A percentile compares a stretch with the other conserved stretches of the same genome.
Conservation (phyloP, 2,113 vertebrate genomes). For the Plestiodon gilberti region DNA sequence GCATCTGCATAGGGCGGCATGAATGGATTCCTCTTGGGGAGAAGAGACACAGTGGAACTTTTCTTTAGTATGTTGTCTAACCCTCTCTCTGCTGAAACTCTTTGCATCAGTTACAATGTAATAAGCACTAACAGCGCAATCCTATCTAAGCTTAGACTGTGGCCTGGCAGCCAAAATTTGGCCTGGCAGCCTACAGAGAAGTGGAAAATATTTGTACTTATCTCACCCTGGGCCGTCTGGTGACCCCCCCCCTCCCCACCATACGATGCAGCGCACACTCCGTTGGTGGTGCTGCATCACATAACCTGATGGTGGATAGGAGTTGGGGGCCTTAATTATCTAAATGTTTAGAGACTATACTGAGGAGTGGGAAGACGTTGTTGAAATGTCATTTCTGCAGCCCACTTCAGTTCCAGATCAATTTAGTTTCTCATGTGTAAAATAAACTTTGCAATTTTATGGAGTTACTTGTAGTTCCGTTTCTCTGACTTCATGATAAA, state of each 20-base stretch:
- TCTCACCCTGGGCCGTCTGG: too few species aligned
- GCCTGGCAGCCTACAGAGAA: too few species aligned
- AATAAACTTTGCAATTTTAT: neutral
- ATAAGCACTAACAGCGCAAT: too few species aligned
- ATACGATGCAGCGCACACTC: too few species aligned
- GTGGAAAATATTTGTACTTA: too few species aligned
- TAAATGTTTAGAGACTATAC: neutral
- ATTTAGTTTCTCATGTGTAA: neutral
- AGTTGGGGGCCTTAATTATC: neutral
- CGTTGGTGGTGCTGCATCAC: too few species aligned
- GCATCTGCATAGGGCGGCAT: neutral
- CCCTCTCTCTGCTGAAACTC: neutral
- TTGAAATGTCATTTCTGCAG: neutral
- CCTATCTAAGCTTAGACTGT: too few species aligned
- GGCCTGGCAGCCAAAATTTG: too few species aligned
- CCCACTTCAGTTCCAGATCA: too few species aligned
- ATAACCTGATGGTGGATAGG: too few species aligned
- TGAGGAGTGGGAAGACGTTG: neutral
- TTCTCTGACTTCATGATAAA: neutral
- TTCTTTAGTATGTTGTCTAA: neutral
- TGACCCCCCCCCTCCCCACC: too few species aligned
- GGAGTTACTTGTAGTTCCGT: fast-evolving
- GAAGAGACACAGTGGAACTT: neutral
- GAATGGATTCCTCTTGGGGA: neutral
- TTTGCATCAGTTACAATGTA: neutral